These are phyloP conservation scores for Cremastinae sp. DNA, from an alignment of 2,888 invertebrate species.

Conservation along the genomic window DNA sequence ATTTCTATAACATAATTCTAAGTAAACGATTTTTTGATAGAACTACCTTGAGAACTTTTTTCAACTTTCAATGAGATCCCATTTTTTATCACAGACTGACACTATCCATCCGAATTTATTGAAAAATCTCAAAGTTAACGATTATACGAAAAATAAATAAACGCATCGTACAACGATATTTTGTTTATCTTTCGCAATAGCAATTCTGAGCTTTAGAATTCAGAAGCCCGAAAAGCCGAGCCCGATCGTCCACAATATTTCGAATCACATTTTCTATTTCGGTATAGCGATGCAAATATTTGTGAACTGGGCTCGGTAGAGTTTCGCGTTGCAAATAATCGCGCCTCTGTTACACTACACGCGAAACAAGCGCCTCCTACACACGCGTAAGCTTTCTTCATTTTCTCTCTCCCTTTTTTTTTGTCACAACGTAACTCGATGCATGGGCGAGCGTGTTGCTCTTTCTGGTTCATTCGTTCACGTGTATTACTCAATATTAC, in stretches of 20 bases:
- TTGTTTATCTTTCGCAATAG: no score
- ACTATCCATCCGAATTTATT: no score
- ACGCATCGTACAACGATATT: no score
- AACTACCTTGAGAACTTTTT: no score
- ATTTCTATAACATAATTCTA: no score
- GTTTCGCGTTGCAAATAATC: constrained; percentile 62
- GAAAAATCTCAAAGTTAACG: no score
- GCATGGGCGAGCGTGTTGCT: constrained; percentile 18
- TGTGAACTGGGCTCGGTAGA: constrained; percentile 65
- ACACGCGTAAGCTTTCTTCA: neutral
- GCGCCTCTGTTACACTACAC: constrained; percentile 55
- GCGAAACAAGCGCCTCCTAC: neutral
- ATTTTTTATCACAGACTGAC: no score
- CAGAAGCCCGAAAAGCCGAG: constrained; percentile 52
- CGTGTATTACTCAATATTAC: constrained; percentile 42
- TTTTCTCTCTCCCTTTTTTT: constrained; percentile 13
- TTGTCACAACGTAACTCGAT: constrained; percentile 24
- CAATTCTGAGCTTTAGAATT: no score
- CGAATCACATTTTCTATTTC: constrained; percentile 67
- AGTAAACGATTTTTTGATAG: no score
- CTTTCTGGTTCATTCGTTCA: constrained; percentile 31
- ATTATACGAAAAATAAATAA: no score
- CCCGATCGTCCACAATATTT: constrained; percentile 59
- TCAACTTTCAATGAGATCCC: no score
- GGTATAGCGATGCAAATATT: constrained; percentile 66